Evolutionary conservation across 2,113 vertebrate species (phyloP).

Genomic region (Corythaixoides concolor): DNA sequence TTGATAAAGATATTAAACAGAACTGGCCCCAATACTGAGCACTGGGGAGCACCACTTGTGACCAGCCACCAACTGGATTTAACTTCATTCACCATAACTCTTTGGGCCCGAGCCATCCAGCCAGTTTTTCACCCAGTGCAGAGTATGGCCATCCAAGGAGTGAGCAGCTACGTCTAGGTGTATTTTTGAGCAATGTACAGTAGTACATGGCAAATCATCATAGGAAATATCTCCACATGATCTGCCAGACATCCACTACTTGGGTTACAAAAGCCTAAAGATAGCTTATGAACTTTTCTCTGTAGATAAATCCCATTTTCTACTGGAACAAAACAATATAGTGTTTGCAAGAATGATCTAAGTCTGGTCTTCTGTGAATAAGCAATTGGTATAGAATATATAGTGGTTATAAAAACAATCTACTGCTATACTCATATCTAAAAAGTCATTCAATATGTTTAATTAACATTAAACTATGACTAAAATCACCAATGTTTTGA

Average conservation of each 20-base stretch:
- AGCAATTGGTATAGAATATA: not conserved
- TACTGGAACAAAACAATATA: not conserved
- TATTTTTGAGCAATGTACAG: not conserved
- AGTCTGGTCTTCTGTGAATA: not conserved
- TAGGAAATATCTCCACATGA: not conserved
- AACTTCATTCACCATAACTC: not conserved
- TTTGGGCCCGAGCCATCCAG: not conserved
- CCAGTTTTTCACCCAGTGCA: fast-evolving
- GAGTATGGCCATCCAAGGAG: too few species aligned
- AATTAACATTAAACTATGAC: not conserved
- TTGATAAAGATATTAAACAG: not conserved
- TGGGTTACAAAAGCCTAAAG: not conserved
- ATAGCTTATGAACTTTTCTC: not conserved
- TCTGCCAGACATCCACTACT: not conserved
- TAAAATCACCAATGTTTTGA: not conserved
- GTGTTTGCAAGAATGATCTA: not conserved
- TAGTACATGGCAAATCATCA: not conserved
- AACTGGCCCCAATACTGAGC: too few species aligned
- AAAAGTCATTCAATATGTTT: not conserved
- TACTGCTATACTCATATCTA: not conserved
- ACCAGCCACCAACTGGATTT: fast-evolving
- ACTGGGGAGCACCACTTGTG: not conserved
- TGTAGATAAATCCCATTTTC: not conserved
- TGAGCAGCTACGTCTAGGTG: not conserved
- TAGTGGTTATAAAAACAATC: not conserved